Percentiles rank a stretch among this genome's conserved stretches.
Conservation (phyloP, 2,888 invertebrate genomes). For the Drosophila algonquin region DNA sequence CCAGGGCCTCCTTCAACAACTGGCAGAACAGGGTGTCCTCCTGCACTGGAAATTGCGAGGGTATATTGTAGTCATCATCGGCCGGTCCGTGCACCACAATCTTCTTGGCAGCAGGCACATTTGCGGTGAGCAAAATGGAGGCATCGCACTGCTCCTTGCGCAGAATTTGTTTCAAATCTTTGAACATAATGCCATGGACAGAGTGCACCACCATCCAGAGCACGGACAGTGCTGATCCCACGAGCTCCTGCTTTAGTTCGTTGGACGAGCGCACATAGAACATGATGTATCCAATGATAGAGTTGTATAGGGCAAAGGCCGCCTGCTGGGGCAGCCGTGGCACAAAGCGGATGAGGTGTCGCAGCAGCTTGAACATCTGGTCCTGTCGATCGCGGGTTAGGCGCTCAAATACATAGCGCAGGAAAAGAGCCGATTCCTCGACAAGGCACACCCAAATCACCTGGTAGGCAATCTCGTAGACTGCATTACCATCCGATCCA, state of each 20-base stretch:
- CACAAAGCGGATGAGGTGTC: slow-evolving; percentile 96
- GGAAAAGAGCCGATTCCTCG: slow-evolving; percentile 97
- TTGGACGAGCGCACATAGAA: slow-evolving; percentile 98
- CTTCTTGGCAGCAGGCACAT: slow-evolving; percentile 99
- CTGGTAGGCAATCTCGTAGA: slow-evolving; percentile 97
- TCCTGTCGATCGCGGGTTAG: slow-evolving; percentile 97
- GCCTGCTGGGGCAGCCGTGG: slow-evolving; percentile 98
- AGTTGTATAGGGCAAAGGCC: slow-evolving; percentile 98
- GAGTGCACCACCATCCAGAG: slow-evolving; percentile 99
- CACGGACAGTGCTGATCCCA: slow-evolving; percentile 96
- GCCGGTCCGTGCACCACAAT: slow-evolving; percentile 97
- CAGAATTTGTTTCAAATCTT: slow-evolving; percentile 98
- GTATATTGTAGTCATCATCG: slow-evolving; percentile 95
- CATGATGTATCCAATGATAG: slow-evolving; percentile 99
- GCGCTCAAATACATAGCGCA: slow-evolving; percentile 97
- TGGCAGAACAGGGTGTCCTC: slow-evolving; percentile 98
- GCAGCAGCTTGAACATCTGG: slow-evolving; percentile 95
- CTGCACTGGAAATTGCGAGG: slow-evolving; percentile 99
- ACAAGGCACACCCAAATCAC: slow-evolving; percentile 99
- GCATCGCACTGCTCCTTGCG: slow-evolving; percentile 99
- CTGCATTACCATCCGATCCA: slow-evolving; percentile 96
- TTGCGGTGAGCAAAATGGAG: slow-evolving; percentile 97
- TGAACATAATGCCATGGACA: slow-evolving; percentile 99
- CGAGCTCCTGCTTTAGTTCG: slow-evolving; percentile 96
- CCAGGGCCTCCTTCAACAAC: slow-evolving; percentile 96